Evolutionary conservation across 2,113 vertebrate genomes (phyloP), one percentile per base, ranked within the genome.

Genomic region (Istiophorus platypterus): DNA sequence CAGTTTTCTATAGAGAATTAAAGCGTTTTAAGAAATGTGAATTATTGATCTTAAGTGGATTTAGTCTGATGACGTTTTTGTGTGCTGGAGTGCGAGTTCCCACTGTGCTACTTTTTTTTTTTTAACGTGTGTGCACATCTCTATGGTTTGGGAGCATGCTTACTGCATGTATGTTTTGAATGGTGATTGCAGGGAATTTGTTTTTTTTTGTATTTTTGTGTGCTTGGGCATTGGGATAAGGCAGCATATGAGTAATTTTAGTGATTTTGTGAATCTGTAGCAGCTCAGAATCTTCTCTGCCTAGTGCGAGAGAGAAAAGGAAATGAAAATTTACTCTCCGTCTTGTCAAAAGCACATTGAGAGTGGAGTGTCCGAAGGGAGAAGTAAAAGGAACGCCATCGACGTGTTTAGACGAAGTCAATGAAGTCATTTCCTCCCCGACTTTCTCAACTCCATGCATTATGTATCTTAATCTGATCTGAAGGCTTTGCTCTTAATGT

Each of bases 31-130:
- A 92, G 84, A 92, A 88, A 93, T 75, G 80, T 95, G 79, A 95
- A 94, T 95, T 92, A 95, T 93, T 94, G 91, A 95, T 94, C 90
- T 88, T 90, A 87, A 93, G 88, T 91, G 89, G 85, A 89, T 90
- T 94, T 90, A 84, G 81, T 90, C 82, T 75, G 65, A 78, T 85
- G 75, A 76, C 34, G 57, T 82, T 73, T 79, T 31, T 72, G 68
- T 74, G 85, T 82, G 82, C 84, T 65, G 31, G 78, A 78, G 67
- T 37, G 29, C 75, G 42, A 75, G 56, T 52, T 81, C 76, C 64
- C 74, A 54, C 58, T 72, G 26, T 78, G 75, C 42, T 62, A n/a
- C 47, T 24, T 49, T 68, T 42, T 12, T 57, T 51, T 22, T 51
- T 39, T 39, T 14, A 24, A 14, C 37, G 20, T 65, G 61, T 56